Base-by-base conservation (phyloP, 2,888 invertebrate genomes). In the Lepetodrilus schrolli region DNA sequence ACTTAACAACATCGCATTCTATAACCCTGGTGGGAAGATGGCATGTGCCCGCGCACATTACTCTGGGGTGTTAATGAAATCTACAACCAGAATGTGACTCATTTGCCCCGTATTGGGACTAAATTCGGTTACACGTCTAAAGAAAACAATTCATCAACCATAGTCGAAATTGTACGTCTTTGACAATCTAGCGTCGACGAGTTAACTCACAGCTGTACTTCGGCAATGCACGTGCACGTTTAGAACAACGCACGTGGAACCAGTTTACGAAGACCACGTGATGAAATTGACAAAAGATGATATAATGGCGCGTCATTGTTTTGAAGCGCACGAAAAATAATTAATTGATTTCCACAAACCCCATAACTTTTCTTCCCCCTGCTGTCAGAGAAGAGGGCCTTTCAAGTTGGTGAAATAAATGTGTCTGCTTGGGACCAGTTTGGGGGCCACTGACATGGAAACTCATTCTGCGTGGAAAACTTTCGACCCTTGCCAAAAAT, bases 251-350 rank as follows among this genome's bases (percentile, higher is more conserved):
- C 58, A 58, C 58, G 58, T 58, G 58, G 58, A 58, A 58, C 34
- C 58, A 58, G 30, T 34, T 58, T 17, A 8, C 58, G 17, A 10
- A 30, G 58, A n/a, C 34, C 58, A 58, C 58, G 58, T 58, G 58
- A 58, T 30, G 58, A 58, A 58, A 58, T 30, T 58, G 58, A 58
- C 58, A 58, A 58, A 58, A 58, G 58, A 58, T 58, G 58, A 58
- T 58, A 58, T 58, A 30, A 58, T 58, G 58, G 34, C 58, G 58
- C 58, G 58, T 26, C 58, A 21, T 58, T 58, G 58, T 58, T 58
- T 58, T 58, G 58, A 58, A 58, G 34, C 58, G 58, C 58, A 30
- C 26, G 58, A 26, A 30, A n/a, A 58, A 34, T 58, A 58, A 58
- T 58, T 58, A 58, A 58, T 58, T 58, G 58, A 58, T 58, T 30